phyloP scores from a whole-genome alignment of 1,140 invertebrate genomes.

The Chelonus insularis region DNA sequence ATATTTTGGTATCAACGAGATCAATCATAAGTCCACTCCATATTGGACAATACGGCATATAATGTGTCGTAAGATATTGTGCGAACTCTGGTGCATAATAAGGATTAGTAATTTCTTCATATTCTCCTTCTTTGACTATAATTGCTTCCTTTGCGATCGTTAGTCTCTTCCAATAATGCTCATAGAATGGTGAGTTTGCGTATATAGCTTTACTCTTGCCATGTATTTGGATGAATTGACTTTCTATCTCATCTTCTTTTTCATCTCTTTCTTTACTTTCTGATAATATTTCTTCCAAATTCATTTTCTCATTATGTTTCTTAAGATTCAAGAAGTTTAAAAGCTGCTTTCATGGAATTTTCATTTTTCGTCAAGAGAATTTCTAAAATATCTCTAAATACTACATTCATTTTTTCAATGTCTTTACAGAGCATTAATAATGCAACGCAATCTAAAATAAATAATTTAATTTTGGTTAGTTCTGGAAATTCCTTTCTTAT shows the following conservation, averaged over 20 bases:
- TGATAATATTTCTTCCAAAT: not conserved
- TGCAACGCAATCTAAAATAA: not conserved
- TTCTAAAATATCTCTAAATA: not conserved
- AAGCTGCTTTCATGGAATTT: not conserved
- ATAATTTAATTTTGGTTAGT: not conserved
- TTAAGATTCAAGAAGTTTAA: not conserved
- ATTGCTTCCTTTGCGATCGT: not conserved
- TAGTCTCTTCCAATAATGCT: not conserved
- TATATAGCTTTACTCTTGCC: not conserved
- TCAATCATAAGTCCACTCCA: not conserved
- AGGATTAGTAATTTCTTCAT: not conserved
- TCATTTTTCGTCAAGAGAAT: not conserved
- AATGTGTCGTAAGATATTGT: not conserved
- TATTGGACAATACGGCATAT: not conserved
- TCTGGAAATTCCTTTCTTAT: not conserved
- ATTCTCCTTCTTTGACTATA: not conserved
- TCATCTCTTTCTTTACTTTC: not conserved
- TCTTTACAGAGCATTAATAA: not conserved
- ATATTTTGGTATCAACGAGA: not conserved
- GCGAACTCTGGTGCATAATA: not conserved
- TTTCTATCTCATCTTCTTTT: not conserved
- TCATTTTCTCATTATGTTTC: not conserved
- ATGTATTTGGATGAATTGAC: not conserved
- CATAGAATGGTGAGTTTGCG: not conserved
- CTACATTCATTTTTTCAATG: not conserved